phyloP scores from a whole-genome alignment of 2,888 invertebrate genomes.

The Heteromurus nitidus region DNA sequence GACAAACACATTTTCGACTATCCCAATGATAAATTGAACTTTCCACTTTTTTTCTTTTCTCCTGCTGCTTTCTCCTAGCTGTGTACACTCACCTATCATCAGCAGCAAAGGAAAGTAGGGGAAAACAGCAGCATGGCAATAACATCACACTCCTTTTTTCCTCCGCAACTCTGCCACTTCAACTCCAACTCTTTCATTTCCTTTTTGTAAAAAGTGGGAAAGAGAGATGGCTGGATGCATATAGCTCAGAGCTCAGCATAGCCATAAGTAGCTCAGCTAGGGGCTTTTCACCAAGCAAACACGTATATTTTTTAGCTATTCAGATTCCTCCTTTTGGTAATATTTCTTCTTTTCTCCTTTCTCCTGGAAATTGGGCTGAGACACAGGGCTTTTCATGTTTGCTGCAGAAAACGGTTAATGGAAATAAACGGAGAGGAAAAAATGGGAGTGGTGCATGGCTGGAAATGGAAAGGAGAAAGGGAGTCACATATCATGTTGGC shows the following conservation, averaged over 20 bases:
- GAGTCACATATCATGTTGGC: too few species aligned
- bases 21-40: slow-evolving; percentile 39
- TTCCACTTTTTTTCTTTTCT: slow-evolving; percentile 22
- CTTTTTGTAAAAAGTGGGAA: too few species aligned
- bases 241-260: too few species aligned
- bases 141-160: too few species aligned
- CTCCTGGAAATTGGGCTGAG: background rate
- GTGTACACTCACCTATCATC: too few species aligned
- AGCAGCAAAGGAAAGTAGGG: too few species aligned
- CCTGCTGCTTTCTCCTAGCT: slow-evolving; percentile 25
- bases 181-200: background rate
- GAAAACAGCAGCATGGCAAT: background rate
- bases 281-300: too few species aligned
- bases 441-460: background rate
- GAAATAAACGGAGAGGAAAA: slow-evolving; percentile 47
- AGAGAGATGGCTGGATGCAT: background rate
- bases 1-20: slow-evolving; percentile 10
- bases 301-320: background rate
- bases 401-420: slow-evolving; percentile 26
- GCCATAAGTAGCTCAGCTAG: too few species aligned
- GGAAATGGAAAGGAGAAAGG: slow-evolving; percentile 1
- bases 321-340: background rate
- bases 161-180: background rate
- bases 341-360: background rate
- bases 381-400: slow-evolving; percentile 17